These are phyloP conservation scores for Anarsia innoxiella DNA, from an alignment of 2,888 invertebrate genomes.

Conservation along the genomic window DNA sequence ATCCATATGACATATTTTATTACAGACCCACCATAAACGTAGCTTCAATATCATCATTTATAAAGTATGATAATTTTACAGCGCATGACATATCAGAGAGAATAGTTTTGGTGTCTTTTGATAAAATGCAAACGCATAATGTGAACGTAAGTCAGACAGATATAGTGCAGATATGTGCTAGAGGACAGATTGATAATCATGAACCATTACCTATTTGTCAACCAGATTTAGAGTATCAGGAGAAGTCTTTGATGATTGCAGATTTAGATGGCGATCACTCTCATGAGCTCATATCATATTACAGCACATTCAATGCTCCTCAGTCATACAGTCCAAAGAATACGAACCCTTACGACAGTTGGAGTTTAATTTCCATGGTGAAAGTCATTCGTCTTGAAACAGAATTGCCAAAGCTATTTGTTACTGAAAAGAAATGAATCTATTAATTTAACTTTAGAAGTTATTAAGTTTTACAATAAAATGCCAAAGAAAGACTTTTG, in stretches of 20 bases:
- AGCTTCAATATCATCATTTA: conserved; percentile 57
- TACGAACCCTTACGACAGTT: conserved; percentile 57
- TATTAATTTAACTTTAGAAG: too few species aligned
- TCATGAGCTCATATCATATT: conserved; percentile 85
- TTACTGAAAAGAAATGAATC: conserved; percentile 49
- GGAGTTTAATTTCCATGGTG: conserved; percentile 80
- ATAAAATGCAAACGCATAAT: conserved; percentile 81
- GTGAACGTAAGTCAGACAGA: conserved; percentile 88
- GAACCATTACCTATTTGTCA: conserved; percentile 76
- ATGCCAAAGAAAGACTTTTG: conserved; percentile 29
- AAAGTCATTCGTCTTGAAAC: conserved; percentile 82
- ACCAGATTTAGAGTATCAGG: conserved; percentile 83
- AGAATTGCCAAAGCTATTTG: conserved; percentile 82
- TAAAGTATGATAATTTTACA: conserved; percentile 64
- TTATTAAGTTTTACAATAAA: background rate
- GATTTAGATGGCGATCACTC: conserved; percentile 85
- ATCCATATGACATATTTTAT: conserved; percentile 56
- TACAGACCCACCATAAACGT: conserved; percentile 50
- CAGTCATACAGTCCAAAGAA: conserved; percentile 50
- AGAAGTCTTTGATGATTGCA: conserved; percentile 81
- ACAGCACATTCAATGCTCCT: conserved; percentile 77
- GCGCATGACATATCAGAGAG: conserved; percentile 80
- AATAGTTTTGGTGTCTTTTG: conserved; percentile 86
- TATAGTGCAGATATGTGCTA: conserved; percentile 81
- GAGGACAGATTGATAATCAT: conserved; percentile 46